phyloP scores from a whole-genome alignment of 2,113 vertebrate species.

The Tupaia tana region DNA sequence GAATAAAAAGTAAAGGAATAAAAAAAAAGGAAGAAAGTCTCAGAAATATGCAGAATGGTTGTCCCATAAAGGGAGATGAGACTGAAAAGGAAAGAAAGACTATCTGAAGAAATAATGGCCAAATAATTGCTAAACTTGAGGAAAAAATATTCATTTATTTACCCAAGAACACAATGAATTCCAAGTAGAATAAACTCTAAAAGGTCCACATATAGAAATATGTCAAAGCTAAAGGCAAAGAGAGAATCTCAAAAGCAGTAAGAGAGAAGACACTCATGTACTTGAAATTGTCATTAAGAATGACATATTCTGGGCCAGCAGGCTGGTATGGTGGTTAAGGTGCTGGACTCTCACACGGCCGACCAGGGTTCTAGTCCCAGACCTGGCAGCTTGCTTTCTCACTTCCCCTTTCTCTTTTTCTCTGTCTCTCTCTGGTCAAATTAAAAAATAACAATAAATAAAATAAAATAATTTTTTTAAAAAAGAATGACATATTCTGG shows the following conservation, averaged over 20 bases:
- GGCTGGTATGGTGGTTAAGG: too few species aligned
- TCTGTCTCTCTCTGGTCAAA: too few species aligned
- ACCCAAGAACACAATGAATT: neutral
- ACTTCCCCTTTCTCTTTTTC: too few species aligned
- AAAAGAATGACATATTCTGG: too few species aligned
- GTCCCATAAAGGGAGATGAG: neutral
- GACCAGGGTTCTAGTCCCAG: too few species aligned
- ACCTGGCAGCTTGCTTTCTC: too few species aligned
- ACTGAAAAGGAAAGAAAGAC: neutral
- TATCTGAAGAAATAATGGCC: neutral
- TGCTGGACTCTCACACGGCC: too few species aligned
- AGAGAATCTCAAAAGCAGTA: neutral
- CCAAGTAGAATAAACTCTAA: neutral
- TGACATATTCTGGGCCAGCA: too few species aligned
- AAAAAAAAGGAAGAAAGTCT: neutral
- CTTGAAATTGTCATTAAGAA: too few species aligned
- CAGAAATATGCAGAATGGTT: neutral
- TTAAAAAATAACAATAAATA: too few species aligned
- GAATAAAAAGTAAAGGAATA: neutral
- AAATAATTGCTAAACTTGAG: neutral
- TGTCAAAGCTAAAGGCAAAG: neutral
- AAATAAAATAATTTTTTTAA: too few species aligned
- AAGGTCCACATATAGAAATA: neutral
- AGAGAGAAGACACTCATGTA: neutral
- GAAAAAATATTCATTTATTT: neutral